phyloP scores from a whole-genome alignment of 2,888 invertebrate species.

The Dendrolimus houi region DNA sequence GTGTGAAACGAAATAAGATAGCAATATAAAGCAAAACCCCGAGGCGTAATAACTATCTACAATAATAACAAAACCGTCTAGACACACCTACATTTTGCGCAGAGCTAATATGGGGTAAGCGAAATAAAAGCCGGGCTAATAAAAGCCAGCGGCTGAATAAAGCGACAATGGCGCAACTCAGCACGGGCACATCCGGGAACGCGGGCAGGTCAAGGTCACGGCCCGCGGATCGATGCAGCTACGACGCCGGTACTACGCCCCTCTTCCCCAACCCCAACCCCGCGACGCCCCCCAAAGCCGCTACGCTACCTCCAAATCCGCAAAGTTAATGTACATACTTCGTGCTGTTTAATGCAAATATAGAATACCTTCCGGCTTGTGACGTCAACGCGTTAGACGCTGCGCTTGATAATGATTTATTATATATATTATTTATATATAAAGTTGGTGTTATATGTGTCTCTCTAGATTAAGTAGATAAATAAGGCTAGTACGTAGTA shows the following conservation, averaged over 20 bases:
- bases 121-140: slow-evolving; percentile 53
- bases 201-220: slow-evolving; percentile 80
- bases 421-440: no score
- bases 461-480: no score
- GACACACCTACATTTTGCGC: slow-evolving; percentile 23
- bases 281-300: slow-evolving; percentile 29
- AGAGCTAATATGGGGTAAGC: slow-evolving; percentile 26
- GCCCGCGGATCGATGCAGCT: slow-evolving; percentile 79
- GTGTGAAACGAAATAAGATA: no score
- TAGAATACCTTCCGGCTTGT: slow-evolving; percentile 15
- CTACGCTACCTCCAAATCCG: slow-evolving; percentile 30
- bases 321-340: slow-evolving; percentile 10
- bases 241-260: slow-evolving; percentile 50
- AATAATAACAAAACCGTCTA: slow-evolving; percentile 18
- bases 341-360: slow-evolving; percentile 26
- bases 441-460: no score
- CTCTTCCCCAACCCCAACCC: slow-evolving; percentile 27
- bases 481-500: no score
- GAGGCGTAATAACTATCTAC: no score
- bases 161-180: slow-evolving; percentile 64
- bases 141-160: slow-evolving; percentile 53
- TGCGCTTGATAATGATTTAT: background rate
- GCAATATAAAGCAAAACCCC: no score
- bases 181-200: slow-evolving; percentile 66
- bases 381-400: slow-evolving; percentile 8